Evolutionary conservation across 2,888 invertebrate species (phyloP).

Genomic region (Cheilosia pagana): DNA sequence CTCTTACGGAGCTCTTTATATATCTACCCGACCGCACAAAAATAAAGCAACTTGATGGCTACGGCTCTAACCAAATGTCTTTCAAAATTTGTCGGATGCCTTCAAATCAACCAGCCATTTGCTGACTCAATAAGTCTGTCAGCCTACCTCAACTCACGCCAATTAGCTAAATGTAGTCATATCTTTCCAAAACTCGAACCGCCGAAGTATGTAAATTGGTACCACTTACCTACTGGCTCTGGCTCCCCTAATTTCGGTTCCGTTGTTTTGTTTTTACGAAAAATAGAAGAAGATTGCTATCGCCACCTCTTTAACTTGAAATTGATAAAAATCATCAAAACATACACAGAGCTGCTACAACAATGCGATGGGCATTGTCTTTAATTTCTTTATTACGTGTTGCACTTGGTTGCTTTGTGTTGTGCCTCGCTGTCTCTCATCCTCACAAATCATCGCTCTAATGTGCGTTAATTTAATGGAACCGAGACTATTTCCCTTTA

Average conservation of each 20-base stretch:
- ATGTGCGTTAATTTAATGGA: constrained; percentile 47
- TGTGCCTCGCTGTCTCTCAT: constrained; percentile 11
- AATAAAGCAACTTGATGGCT: too few relatives aligned
- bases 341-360: constrained; percentile 2
- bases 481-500: constrained; percentile 15
- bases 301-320: constrained; percentile 20
- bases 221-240: background rate
- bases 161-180: constrained; percentile 8
- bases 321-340: constrained; percentile 44
- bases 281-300: constrained; percentile 41
- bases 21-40: too few relatives aligned
- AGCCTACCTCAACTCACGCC: too few relatives aligned
- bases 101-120: too few relatives aligned
- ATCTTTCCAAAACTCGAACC: background rate
- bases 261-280: background rate
- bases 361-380: background rate
- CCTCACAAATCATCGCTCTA: constrained; percentile 55
- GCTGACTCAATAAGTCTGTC: too few relatives aligned
- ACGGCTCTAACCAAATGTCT: too few relatives aligned
- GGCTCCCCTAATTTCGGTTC: background rate
- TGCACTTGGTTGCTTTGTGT: constrained; percentile 29
- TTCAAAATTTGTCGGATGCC: too few relatives aligned
- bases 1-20: too few relatives aligned
- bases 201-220: constrained; percentile 28
- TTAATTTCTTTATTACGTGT: constrained; percentile 46